Evolutionary conservation across 1,140 invertebrate species (phyloP).

Genomic region (Scaptomyza pallida): DNA sequence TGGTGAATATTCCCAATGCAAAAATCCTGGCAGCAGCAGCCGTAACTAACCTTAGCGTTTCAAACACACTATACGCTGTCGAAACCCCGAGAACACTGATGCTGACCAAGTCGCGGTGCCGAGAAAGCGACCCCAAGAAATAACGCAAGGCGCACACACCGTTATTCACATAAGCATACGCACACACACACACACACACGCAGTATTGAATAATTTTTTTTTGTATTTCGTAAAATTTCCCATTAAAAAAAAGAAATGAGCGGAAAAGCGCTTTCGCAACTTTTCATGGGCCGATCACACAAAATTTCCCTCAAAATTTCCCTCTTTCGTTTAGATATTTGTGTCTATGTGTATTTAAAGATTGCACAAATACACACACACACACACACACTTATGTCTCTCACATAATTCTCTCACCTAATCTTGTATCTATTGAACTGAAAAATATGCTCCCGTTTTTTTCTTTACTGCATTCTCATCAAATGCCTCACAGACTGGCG

Average conservation of each 20-base stretch:
- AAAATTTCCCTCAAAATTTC: slow-evolving; percentile 71
- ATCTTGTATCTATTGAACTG: slow-evolving; percentile 6
- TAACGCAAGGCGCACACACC: slow-evolving; percentile 57
- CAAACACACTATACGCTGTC: slow-evolving; percentile 84
- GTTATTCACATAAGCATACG: slow-evolving; percentile 28
- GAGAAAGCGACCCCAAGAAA: slow-evolving; percentile 73
- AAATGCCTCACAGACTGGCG: slow-evolving; percentile 33
- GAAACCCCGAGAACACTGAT: slow-evolving; percentile 85
- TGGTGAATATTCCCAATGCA: slow-evolving; percentile 19
- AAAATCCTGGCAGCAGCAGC: slow-evolving; percentile 67
- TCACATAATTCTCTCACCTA: slow-evolving; percentile 15
- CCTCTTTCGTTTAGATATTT: slow-evolving; percentile 10
- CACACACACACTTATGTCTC: slow-evolving; percentile 9
- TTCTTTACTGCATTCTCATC: slow-evolving; percentile 49
- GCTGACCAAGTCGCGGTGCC: slow-evolving; percentile 72
- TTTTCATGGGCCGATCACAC: slow-evolving; percentile 42
- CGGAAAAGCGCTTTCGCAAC: slow-evolving; percentile 74
- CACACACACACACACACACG: slow-evolving; percentile 36
- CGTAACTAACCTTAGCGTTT: slow-evolving; percentile 84
- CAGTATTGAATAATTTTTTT: slow-evolving; percentile 76
- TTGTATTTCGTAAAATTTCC: slow-evolving; percentile 70
- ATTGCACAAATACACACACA: slow-evolving; percentile 3
- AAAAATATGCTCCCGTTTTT: slow-evolving; percentile 15
- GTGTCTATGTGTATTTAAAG: slow-evolving; percentile 6
- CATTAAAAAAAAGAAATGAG: slow-evolving; percentile 70